Evolutionary conservation across 2,113 vertebrate species (phyloP).

Genomic region (Archocentrus centrarchus): DNA sequence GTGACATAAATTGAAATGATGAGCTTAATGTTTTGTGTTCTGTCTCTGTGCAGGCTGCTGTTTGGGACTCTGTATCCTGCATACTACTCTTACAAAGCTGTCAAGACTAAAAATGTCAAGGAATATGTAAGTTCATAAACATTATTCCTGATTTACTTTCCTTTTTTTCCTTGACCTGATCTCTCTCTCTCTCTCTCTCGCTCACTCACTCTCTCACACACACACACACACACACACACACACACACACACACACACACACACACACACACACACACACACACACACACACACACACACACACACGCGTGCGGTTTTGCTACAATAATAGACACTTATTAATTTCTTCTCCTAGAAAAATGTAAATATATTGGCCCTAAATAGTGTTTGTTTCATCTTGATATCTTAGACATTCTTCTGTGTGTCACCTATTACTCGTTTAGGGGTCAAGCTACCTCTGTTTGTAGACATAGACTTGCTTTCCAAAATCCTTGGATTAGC

Average conservation of each 20-base stretch:
- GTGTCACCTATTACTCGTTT: background rate
- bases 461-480: background rate
- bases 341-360: too few relatives aligned
- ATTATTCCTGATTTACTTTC: background rate
- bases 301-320: too few relatives aligned
- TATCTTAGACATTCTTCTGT: background rate
- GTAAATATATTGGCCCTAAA: too few relatives aligned
- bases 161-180: background rate
- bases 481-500: background rate
- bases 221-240: too few relatives aligned
- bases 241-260: too few relatives aligned
- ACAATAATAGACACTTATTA: too few relatives aligned
- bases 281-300: fast-evolving
- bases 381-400: background rate
- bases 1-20: background rate
- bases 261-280: too few relatives aligned
- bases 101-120: conserved; percentile 99
- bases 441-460: background rate
- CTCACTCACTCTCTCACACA: too few relatives aligned
- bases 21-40: conserved; percentile 7
- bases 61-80: conserved; percentile 97
- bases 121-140: conserved; percentile 92
- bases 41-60: conserved; percentile 83
- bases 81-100: conserved; percentile 98
- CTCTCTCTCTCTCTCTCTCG: too few relatives aligned